A percentile compares a stretch with the other conserved stretches of the same genome.
phyloP scores from a whole-genome alignment of 1,140 invertebrate species.

The Rhagoletis pomonella region DNA sequence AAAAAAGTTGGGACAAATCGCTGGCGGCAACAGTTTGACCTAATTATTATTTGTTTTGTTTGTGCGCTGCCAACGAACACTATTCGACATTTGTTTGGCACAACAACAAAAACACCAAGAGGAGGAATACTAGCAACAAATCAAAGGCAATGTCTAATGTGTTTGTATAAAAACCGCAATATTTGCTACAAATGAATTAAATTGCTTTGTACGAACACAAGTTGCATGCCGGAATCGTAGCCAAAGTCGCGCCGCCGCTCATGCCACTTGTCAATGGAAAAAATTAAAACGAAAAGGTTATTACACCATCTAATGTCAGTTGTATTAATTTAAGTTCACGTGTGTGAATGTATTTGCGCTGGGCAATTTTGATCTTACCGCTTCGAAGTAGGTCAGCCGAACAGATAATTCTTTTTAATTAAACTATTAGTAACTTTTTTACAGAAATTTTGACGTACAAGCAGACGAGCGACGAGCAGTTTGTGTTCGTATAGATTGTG shows the following conservation, averaged over 20 bases:
- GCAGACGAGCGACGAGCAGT: too few relatives aligned
- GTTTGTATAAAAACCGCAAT: conserved; percentile 35
- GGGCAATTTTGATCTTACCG: not conserved
- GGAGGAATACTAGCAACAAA: not conserved
- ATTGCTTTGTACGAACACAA: conserved; percentile 44
- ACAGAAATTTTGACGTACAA: not conserved
- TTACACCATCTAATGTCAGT: conserved; percentile 43
- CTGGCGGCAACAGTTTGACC: conserved; percentile 24
- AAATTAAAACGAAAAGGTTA: conserved; percentile 27
- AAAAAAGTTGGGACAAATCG: not conserved
- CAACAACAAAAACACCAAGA: not conserved
- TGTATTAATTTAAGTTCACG: conserved; percentile 25
- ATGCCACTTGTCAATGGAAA: conserved; percentile 37
- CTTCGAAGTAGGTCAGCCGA: conserved; percentile 22
- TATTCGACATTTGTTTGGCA: not conserved
- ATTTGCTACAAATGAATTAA: conserved; percentile 27
- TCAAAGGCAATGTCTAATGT: conserved; percentile 13
- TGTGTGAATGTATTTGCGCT: not conserved
- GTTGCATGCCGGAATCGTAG: not conserved
- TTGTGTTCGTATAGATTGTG: too few relatives aligned
- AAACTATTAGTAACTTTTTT: not conserved
- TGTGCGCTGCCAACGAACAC: conserved; percentile 8
- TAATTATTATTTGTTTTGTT: not conserved
- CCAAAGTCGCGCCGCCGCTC: not conserved
- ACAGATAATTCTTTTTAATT: conserved; percentile 33